Evolutionary conservation across 2,797 vertebrate species (phyloP).

Genomic region (Acanthurus tractus): DNA sequence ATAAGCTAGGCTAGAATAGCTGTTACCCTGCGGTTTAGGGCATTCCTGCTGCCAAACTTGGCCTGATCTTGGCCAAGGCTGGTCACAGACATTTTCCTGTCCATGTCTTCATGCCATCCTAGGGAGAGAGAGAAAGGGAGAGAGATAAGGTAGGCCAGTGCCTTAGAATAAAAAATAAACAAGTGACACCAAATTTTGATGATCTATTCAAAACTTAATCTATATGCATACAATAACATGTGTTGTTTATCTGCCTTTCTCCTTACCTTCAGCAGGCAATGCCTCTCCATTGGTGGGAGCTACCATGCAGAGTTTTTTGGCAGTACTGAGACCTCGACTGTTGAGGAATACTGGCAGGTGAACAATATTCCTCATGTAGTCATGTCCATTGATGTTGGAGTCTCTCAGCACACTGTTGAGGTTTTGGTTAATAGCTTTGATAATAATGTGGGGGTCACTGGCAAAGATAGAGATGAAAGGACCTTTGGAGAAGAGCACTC

Average conservation of each 20-base stretch:
- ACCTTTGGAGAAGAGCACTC: slow-evolving; percentile 98
- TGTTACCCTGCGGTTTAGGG: slow-evolving; percentile 94
- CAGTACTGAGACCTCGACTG: slow-evolving; percentile 92
- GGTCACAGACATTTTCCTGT: slow-evolving; percentile 92
- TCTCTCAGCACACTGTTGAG: slow-evolving; percentile 96
- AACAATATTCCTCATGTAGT: slow-evolving; percentile 99
- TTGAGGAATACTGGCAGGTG: slow-evolving; percentile 97
- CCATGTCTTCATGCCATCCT: slow-evolving; percentile 93
- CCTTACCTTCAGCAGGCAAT: slow-evolving; percentile 87
- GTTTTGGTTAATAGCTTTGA: slow-evolving; percentile 99
- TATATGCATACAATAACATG: background rate
- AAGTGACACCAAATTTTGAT: background rate
- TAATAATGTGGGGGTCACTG: slow-evolving; percentile 98
- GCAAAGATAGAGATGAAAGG: slow-evolving; percentile 99
- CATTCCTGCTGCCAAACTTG: slow-evolving; percentile 93
- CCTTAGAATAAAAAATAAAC: background rate
- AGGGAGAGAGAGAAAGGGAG: slow-evolving; percentile 19
- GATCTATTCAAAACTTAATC: background rate
- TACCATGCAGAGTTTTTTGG: slow-evolving; percentile 90
- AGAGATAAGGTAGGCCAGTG: background rate
- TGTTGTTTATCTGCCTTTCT: background rate
- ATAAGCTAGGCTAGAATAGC: slow-evolving; percentile 18
- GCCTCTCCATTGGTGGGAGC: slow-evolving; percentile 91
- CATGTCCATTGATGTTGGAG: slow-evolving; percentile 98
- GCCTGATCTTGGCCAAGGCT: slow-evolving; percentile 91